Evolutionary conservation across 2,113 vertebrate species (phyloP), one percentile per base, ranked within the genome.

Genomic region (Macroglossus sobrinus): DNA sequence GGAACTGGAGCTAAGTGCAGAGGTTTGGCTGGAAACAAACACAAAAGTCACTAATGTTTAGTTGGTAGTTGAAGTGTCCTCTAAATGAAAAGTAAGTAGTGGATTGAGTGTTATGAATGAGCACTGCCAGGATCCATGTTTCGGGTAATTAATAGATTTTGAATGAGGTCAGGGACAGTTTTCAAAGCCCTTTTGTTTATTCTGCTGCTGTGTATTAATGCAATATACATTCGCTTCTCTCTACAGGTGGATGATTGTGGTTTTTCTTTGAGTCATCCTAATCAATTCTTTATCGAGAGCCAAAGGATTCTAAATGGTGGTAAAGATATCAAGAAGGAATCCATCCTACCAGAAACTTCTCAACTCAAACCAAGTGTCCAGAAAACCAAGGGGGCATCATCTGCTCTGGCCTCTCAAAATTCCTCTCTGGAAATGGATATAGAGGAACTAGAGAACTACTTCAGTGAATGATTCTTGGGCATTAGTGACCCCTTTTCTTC

Each of bases 271-370:
- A 99, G 97, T 98, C 99, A 99, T 96, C 99, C 99, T 7, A 99
- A 99, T 98, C 99, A 99, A 98, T 99, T 99, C 98, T 99, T 99
- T 96, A 78, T 98, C 9, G 99, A 99, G 98, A 99, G 99, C 96
- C 99, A 99, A 89, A 98, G 55, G 96, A 74, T 98, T 33, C 97
- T 99, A 72, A 98, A 0, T 78, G 98, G 98, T 76, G 97, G 97
- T 40, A 99, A 98, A 98, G 99, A 99, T 80, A 50, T 97, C 35
- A 99, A 99, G 98, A 99, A 99, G 95, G 99, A 99, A 94, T 89
- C n/a, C 4, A 94, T 2, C 93, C 98, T 95, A 3, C 71, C 94
- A 0, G 99, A 99, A 96, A 95, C 21, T 57, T 16, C 96, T 97
- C 89, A 99, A 95, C 96, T 98, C 76, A 98, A 97, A 93, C 15